A percentile compares a stretch with the other conserved stretches of the same genome.
phyloP scores from a whole-genome alignment of 2,113 vertebrate genomes.

The Menura novaehollandiae region DNA sequence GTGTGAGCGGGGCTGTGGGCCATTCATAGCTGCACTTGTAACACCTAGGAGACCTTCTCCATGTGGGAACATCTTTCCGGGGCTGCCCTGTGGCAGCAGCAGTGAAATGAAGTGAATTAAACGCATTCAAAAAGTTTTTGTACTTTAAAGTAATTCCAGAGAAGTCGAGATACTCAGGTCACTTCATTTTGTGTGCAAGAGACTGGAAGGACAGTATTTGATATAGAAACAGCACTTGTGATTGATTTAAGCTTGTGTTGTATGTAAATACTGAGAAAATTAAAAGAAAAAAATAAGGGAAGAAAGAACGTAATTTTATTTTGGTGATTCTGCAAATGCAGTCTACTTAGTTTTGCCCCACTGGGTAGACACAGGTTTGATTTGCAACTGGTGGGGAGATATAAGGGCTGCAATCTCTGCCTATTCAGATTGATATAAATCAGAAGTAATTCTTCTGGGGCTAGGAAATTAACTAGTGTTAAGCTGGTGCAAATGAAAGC shows the following conservation, averaged over 20 bases:
- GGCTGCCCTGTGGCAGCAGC: background rate
- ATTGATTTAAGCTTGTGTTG: constrained; percentile 25
- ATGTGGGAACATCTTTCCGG: background rate
- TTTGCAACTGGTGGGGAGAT: background rate
- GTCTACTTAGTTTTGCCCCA: background rate
- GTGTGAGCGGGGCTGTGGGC: background rate
- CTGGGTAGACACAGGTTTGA: background rate
- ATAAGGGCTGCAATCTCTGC: background rate
- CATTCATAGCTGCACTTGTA: background rate
- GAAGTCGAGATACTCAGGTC: background rate
- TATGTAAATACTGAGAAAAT: constrained; percentile 68
- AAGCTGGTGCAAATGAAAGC: background rate
- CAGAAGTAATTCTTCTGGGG: background rate
- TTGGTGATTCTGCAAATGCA: constrained; percentile 16
- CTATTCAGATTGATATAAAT: background rate
- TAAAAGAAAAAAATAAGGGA: constrained; percentile 54
- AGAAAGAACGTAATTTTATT: constrained; percentile 60
- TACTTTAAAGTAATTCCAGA: background rate
- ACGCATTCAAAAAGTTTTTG: background rate
- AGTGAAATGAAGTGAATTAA: background rate
- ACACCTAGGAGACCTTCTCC: background rate
- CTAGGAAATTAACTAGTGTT: background rate
- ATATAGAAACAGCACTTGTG: background rate
- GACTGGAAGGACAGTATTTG: background rate
- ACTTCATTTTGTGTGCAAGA: background rate